A percentile compares a stretch with the other conserved stretches of the same genome.
These are phyloP conservation scores for Bradypus variegatus DNA, from an alignment of 2,797 vertebrate species.

Conservation along the genomic window DNA sequence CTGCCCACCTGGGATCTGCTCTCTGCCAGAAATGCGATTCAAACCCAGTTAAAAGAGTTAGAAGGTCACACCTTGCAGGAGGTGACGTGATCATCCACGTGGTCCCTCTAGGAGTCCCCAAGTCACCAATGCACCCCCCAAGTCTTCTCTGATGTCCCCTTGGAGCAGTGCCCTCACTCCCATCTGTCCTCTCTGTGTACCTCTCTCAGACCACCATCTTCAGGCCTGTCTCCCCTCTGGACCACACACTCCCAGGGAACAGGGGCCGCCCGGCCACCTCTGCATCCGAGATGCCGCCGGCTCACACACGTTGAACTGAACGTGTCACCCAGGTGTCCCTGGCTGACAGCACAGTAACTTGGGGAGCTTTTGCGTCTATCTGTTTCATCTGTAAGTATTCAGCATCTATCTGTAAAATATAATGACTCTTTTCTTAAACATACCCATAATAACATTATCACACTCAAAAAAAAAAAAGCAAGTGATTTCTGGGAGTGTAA, in stretches of 20 bases:
- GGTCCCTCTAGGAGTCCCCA: not conserved
- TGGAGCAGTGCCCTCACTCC: rapidly evolving
- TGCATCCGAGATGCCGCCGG: not conserved
- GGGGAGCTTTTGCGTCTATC: not conserved
- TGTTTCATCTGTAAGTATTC: not conserved
- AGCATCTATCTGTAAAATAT: not conserved
- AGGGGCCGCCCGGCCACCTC: not conserved
- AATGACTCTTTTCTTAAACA: not conserved
- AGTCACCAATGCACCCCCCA: no score
- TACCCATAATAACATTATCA: not conserved
- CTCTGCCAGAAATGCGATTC: not conserved
- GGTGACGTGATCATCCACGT: not conserved
- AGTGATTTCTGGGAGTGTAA: not conserved
- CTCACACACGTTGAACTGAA: not conserved
- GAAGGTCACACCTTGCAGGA: not conserved
- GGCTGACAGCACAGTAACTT: not conserved
- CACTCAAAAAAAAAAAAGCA: not conserved
- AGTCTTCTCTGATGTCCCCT: no score
- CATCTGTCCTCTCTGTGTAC: rapidly evolving
- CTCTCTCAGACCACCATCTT: not conserved
- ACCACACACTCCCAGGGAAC: no score
- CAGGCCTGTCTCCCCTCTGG: not conserved
- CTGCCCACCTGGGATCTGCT: not conserved
- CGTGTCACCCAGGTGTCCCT: not conserved
- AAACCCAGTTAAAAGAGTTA: not conserved